These are phyloP conservation scores for Styela clava DNA, from an alignment of 23 tunicate species.

Conservation along the genomic window DNA sequence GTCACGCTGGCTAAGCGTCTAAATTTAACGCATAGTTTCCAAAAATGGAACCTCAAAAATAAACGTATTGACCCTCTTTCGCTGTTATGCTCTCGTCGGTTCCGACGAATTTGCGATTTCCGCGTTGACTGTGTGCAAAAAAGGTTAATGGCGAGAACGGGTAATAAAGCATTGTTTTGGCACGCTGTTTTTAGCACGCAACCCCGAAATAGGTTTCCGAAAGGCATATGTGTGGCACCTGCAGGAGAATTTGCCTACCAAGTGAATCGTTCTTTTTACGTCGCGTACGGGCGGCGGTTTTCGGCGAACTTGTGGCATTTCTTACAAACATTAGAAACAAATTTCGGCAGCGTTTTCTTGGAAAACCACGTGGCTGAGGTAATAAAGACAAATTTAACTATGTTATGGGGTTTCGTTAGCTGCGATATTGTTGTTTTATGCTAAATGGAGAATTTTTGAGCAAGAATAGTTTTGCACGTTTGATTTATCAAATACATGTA, in stretches of 20 bases:
- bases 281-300: neutral
- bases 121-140: neutral
- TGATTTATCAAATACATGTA: no score
- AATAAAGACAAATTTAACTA: no score
- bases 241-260: neutral
- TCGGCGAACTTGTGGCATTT: no score
- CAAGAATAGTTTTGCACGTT: no score
- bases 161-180: neutral
- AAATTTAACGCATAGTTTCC: conserved; percentile 12
- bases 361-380: no score
- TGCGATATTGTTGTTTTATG: no score
- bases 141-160: neutral
- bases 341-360: no score
- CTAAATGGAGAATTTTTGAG: no score
- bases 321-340: no score
- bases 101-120: neutral
- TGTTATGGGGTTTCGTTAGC: no score
- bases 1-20: conserved; percentile 22
- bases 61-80: neutral
- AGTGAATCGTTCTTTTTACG: neutral
- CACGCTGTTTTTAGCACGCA: neutral
- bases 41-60: neutral
- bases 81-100: neutral
- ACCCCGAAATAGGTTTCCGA: neutral
- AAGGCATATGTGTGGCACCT: neutral